Conservation (phyloP, 1,140 invertebrate genomes). For the Rhagoletis pomonella region DNA sequence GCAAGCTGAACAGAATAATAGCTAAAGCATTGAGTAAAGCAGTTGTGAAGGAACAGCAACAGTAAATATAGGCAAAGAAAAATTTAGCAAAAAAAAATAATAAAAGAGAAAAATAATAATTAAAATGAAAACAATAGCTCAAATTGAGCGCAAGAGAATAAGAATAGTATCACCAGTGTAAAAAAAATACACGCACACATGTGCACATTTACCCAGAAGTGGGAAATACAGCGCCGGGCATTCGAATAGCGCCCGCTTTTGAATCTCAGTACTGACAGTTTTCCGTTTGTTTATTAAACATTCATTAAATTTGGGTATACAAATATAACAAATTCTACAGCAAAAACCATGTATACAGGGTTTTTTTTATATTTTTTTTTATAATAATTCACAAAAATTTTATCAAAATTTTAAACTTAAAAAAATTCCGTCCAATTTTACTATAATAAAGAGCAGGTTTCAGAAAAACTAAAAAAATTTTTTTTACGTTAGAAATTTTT, state of each 20-base stretch:
- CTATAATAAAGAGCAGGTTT: no score
- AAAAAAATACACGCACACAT: background rate
- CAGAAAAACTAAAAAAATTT: no score
- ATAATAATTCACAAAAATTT: no score
- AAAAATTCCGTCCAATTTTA: no score
- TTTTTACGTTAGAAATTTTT: no score
- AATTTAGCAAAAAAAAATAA: background rate
- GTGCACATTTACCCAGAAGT: background rate
- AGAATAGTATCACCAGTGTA: background rate
- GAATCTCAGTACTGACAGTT: no score
- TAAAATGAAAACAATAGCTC: conserved; percentile 14
- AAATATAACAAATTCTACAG: background rate
- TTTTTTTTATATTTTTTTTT: no score
- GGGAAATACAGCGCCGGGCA: background rate
- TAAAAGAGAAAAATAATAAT: background rate
- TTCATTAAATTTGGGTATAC: no score
- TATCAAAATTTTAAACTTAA: no score
- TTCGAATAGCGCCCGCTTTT: no score
- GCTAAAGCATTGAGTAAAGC: background rate
- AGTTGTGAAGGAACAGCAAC: background rate
- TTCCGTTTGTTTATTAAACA: no score
- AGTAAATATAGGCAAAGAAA: background rate
- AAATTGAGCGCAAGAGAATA: conserved; percentile 20
- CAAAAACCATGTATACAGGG: no score
- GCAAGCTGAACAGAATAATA: background rate